These are phyloP conservation scores for Lasioglossum lativentre DNA, from an alignment of 2,888 invertebrate genomes.

Conservation along the genomic window DNA sequence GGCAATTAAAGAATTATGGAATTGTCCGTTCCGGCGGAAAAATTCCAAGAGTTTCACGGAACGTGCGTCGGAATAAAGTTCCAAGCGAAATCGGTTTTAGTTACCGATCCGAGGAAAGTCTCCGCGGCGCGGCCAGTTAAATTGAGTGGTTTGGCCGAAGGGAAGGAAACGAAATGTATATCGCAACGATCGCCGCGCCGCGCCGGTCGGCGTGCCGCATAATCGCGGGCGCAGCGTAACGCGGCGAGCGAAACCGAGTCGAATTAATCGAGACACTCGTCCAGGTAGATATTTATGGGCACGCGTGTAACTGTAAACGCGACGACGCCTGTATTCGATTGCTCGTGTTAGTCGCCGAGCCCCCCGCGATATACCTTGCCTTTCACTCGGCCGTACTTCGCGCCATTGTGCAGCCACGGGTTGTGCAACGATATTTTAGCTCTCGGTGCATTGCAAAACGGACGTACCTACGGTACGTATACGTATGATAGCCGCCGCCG, in stretches of 20 bases:
- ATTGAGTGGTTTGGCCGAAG: neutral
- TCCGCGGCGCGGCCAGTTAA: neutral
- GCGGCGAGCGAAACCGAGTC: conserved; percentile 36
- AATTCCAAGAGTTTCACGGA: neutral
- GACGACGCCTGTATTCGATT: conserved; percentile 45
- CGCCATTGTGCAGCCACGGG: conserved; percentile 75
- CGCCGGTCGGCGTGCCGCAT: neutral
- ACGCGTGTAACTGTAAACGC: conserved; percentile 37
- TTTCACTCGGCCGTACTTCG: conserved; percentile 80
- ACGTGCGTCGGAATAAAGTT: too few species aligned
- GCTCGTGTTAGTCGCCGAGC: conserved; percentile 54
- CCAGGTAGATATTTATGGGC: conserved; percentile 14
- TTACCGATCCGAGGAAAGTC: neutral
- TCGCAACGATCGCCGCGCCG: neutral
- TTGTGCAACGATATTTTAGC: conserved; percentile 81
- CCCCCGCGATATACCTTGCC: conserved; percentile 73
- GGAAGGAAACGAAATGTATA: neutral
- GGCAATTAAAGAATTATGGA: neutral
- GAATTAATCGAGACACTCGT: conserved; percentile 20
- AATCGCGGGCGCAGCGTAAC: neutral
- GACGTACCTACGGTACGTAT: neutral
- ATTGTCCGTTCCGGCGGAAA: neutral
- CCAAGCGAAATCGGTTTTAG: neutral
- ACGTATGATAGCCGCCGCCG: conserved; percentile 20
- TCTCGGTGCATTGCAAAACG: conserved; percentile 66